Percentiles rank a stretch among this genome's conserved stretches.
These are phyloP conservation scores for Platerodrilus igneus DNA, from an alignment of 2,888 invertebrate species.

Conservation along the genomic window DNA sequence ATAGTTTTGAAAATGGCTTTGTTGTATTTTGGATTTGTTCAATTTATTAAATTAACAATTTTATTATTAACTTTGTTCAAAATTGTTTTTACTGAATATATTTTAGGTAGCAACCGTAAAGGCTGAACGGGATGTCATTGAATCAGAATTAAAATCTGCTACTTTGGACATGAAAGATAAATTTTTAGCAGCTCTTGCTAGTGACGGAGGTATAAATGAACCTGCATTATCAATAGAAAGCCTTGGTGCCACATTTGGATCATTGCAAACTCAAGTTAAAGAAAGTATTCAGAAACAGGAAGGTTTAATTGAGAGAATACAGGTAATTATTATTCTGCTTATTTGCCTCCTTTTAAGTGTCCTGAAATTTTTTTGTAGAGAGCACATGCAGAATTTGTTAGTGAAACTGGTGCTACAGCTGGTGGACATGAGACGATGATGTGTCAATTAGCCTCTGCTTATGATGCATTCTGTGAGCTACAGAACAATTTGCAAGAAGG, in stretches of 20 bases:
- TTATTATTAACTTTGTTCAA: too few relatives aligned
- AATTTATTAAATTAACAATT: too few relatives aligned
- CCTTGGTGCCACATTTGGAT: constrained; percentile 69
- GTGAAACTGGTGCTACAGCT: constrained; percentile 61
- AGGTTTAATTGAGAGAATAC: constrained; percentile 62
- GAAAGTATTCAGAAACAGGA: constrained; percentile 73
- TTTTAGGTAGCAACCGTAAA: constrained; percentile 74
- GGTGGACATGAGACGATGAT: constrained; percentile 72
- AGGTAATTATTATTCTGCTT: too few relatives aligned
- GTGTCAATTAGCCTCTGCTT: constrained; percentile 81
- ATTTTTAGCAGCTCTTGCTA: constrained; percentile 70
- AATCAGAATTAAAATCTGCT: constrained; percentile 77
- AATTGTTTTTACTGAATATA: too few relatives aligned
- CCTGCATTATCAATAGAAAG: constrained; percentile 65
- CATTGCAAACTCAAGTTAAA: constrained; percentile 72
- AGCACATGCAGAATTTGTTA: constrained; percentile 57
- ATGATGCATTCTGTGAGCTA: constrained; percentile 89
- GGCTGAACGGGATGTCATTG: constrained; percentile 84
- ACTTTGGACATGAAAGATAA: constrained; percentile 77
- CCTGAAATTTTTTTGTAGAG: constrained; percentile 40
- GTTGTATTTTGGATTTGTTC: too few relatives aligned
- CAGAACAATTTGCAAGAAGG: constrained; percentile 91
- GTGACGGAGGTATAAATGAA: constrained; percentile 76
- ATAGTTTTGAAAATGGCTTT: too few relatives aligned
- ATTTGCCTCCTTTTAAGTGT: constrained; percentile 15